Evolutionary conservation across 2,797 vertebrate genomes (phyloP).

Genomic region (Danio albolineatus): DNA sequence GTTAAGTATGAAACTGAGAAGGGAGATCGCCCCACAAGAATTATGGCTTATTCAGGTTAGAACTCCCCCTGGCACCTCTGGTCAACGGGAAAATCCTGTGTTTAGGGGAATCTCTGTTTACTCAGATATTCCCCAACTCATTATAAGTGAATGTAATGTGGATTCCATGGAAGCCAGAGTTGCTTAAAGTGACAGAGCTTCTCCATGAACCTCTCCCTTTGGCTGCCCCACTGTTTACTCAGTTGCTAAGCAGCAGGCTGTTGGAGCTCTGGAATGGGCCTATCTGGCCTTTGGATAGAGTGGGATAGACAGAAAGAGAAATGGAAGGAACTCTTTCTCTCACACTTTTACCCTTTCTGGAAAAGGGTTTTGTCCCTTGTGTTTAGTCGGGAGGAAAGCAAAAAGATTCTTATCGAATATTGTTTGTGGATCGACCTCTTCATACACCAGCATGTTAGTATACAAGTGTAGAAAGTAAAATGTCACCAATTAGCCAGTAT

Average conservation of each 20-base stretch:
- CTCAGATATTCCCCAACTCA: constrained; percentile 16
- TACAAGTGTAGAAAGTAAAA: background rate
- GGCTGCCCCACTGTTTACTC: constrained; percentile 59
- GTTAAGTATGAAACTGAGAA: constrained; percentile 24
- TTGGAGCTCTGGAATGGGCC: constrained; percentile 60
- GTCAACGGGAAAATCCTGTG: constrained; percentile 15
- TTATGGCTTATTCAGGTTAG: background rate
- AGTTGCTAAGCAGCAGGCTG: constrained; percentile 61
- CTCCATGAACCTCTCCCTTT: constrained; percentile 63
- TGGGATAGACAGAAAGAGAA: constrained; percentile 46
- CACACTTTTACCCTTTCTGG: constrained; percentile 12
- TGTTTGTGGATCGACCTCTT: background rate
- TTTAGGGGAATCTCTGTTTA: constrained; percentile 28
- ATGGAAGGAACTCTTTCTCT: constrained; percentile 30
- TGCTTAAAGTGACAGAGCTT: constrained; percentile 13
- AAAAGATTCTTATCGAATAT: background rate
- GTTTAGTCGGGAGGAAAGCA: background rate
- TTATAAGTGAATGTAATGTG: constrained; percentile 26
- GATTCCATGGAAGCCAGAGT: constrained; percentile 10
- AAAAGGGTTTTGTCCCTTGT: background rate
- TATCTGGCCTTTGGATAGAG: constrained; percentile 47
- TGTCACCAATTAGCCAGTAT: background rate
- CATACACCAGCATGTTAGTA: background rate
- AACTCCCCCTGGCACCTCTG: constrained; percentile 1
- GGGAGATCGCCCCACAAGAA: background rate